Evolutionary conservation across 2,888 invertebrate species (phyloP).

Genomic region (Melanostoma scalare): DNA sequence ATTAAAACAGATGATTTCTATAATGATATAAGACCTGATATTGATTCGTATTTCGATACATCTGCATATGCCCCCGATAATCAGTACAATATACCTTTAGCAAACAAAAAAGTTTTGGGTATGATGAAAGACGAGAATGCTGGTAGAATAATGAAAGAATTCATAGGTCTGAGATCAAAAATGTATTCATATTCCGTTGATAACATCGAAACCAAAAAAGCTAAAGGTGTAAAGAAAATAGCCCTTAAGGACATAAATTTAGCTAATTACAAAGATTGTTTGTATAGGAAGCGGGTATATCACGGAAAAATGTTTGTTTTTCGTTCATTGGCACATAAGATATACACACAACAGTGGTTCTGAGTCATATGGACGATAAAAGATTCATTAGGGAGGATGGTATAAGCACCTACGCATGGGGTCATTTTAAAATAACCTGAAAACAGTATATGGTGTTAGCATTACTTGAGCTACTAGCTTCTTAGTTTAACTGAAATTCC

Average conservation of each 20-base stretch:
- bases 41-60: background rate
- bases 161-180: slow-evolving; percentile 39
- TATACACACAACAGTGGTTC: background rate
- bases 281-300: background rate
- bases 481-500: too few species aligned
- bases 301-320: slow-evolving; percentile 1
- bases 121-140: slow-evolving; percentile 18
- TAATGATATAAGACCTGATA: slow-evolving; percentile 18
- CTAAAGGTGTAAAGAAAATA: background rate
- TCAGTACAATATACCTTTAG: background rate
- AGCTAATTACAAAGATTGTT: background rate
- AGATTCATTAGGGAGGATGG: too few species aligned
- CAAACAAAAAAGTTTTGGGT: slow-evolving; percentile 15
- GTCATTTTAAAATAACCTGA: too few species aligned
- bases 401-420: too few species aligned
- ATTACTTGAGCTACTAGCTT: too few species aligned
- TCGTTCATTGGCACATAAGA: background rate
- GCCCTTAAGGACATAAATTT: background rate
- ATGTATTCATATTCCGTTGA: background rate
- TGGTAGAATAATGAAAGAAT: background rate
- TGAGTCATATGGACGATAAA: too few species aligned
- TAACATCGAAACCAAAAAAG: background rate
- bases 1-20: slow-evolving; percentile 63
- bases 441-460: too few species aligned
- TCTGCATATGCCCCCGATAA: slow-evolving; percentile 66